Conservation (phyloP, 2,113 vertebrate species). For the western clawed frog (Xenopus tropicalis) region UCB_Xtro_10.0 CM004447.2:99903501-99904000, state of each 20-base stretch:
- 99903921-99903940: conserved; percentile 41
- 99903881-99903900: conserved; percentile 2
- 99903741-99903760: background rate
- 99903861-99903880: conserved; percentile 20
- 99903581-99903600: background rate
- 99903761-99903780: background rate
- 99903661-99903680: background rate
- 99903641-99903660: background rate
- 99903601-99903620: background rate
- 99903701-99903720: background rate
- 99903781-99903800: conserved; percentile 10
- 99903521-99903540: too few species aligned
- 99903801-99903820: conserved; percentile 24
- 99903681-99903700: background rate
- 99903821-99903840: conserved; percentile 26
- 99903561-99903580: too few species aligned
- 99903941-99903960: conserved; percentile 27
- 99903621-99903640: background rate
- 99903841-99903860: conserved; percentile 40
- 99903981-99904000: conserved; percentile 1
- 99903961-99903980: conserved; percentile 3
- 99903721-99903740: background rate
- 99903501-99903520: too few species aligned
- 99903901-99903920: conserved; percentile 26
- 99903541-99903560: too few species aligned